These are phyloP conservation scores for Sander vitreus DNA, from an alignment of 2,113 vertebrate species.

Conservation along the genomic window DNA sequence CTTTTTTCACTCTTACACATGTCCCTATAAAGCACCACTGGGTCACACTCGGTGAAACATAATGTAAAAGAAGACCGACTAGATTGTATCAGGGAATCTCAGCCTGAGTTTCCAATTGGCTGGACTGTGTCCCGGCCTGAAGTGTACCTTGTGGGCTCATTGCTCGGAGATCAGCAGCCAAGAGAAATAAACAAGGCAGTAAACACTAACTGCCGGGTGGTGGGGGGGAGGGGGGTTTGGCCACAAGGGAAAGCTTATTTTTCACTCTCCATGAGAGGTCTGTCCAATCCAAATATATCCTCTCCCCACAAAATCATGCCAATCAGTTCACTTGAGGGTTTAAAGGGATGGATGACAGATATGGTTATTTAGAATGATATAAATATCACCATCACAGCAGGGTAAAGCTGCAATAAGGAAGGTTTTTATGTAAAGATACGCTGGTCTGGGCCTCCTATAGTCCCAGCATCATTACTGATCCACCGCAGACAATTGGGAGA, in stretches of 20 bases:
- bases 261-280: slow-evolving; percentile 41
- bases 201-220: slow-evolving; percentile 54
- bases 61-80: slow-evolving; percentile 24
- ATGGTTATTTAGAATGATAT: slow-evolving; percentile 8
- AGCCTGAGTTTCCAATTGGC: slow-evolving; percentile 32
- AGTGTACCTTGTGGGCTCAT: slow-evolving; percentile 61
- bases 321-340: slow-evolving; percentile 10
- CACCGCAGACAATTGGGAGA: background rate
- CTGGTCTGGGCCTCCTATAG: background rate
- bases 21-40: background rate
- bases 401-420: background rate
- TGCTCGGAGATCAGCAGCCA: slow-evolving; percentile 55
- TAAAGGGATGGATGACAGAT: slow-evolving; percentile 18
- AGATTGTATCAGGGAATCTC: slow-evolving; percentile 22
- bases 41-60: slow-evolving; percentile 30
- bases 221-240: slow-evolving; percentile 3
- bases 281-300: slow-evolving; percentile 48
- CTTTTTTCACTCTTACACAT: slow-evolving; percentile 1
- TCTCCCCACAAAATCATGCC: slow-evolving; percentile 36
- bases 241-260: slow-evolving; percentile 54
- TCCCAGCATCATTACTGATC: background rate
- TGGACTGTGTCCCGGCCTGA: slow-evolving; percentile 44
- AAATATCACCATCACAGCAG: slow-evolving; percentile 13
- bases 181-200: slow-evolving; percentile 73
- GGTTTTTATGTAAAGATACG: background rate